phyloP scores from a whole-genome alignment of 2,113 vertebrate species.

The Ophiodon elongatus region DNA sequence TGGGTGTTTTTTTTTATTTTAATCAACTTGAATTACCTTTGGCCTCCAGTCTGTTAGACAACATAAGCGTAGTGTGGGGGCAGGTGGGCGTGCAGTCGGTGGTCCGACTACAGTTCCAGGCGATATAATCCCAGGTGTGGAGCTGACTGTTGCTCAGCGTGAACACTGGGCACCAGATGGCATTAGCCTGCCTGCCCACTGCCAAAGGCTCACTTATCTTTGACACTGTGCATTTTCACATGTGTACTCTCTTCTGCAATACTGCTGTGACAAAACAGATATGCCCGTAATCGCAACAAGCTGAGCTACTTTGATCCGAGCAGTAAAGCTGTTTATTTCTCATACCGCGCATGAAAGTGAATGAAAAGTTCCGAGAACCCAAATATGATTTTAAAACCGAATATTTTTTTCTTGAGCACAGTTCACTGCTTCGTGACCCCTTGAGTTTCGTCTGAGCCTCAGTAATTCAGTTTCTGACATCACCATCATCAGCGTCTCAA shows the following conservation, averaged over 20 bases:
- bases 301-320: conserved; percentile 36
- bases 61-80: conserved; percentile 40
- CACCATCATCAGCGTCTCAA: not conserved
- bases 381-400: conserved; percentile 3
- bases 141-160: conserved; percentile 69
- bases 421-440: not conserved
- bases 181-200: conserved; percentile 34
- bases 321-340: conserved; percentile 28
- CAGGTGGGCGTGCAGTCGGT: conserved; percentile 74
- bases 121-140: conserved; percentile 73
- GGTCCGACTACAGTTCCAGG: conserved; percentile 70
- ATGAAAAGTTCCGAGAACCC: conserved; percentile 1
- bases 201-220: conserved; percentile 59
- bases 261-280: conserved; percentile 33
- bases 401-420: not conserved
- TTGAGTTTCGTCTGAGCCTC: not conserved
- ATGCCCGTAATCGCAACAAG: conserved; percentile 46
- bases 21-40: conserved; percentile 8
- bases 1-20: not conserved
- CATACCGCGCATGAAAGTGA: not conserved
- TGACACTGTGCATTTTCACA: conserved; percentile 39
- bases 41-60: not conserved
- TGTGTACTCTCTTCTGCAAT: conserved; percentile 28
- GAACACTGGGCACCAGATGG: conserved; percentile 75
- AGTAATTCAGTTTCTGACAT: conserved; percentile 26